phyloP scores from a whole-genome alignment of 2,113 vertebrate species.

The Donacobius atricapilla region DNA sequence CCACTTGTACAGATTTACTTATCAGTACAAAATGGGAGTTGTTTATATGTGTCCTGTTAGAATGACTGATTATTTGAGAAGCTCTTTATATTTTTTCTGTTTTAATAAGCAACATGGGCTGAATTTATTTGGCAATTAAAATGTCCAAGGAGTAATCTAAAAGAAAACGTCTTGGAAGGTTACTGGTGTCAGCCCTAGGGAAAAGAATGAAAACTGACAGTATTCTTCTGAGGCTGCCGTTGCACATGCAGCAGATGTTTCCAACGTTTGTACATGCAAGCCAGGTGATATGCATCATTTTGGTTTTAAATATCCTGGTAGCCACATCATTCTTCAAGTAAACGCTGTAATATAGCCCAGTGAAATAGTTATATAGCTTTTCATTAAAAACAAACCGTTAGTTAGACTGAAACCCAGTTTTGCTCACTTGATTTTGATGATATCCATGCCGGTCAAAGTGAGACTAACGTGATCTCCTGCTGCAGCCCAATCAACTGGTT shows the following conservation, averaged over 20 bases:
- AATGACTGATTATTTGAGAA: neutral
- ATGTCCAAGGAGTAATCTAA: neutral
- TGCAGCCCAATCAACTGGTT: constrained; percentile 94
- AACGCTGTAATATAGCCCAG: constrained; percentile 19
- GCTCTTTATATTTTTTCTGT: neutral
- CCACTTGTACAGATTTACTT: neutral
- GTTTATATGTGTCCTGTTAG: neutral
- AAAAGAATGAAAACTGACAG: neutral
- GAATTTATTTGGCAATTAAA: neutral
- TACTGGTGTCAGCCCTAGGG: neutral
- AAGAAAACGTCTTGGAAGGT: neutral
- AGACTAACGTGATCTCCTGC: constrained; percentile 97
- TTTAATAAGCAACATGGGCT: neutral
- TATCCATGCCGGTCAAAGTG: constrained; percentile 97
- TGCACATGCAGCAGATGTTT: constrained; percentile 53
- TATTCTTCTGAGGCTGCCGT: constrained; percentile 44
- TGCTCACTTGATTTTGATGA: constrained; percentile 99
- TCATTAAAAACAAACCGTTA: constrained; percentile 62
- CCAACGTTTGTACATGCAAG: constrained; percentile 48
- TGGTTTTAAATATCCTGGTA: constrained; percentile 63
- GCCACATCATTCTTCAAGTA: constrained; percentile 63
- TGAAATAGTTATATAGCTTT: constrained; percentile 22
- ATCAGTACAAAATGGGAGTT: neutral
- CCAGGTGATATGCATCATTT: constrained; percentile 40
- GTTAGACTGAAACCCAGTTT: constrained; percentile 63